These are phyloP conservation scores for Ophonus ardosiacus DNA, from an alignment of 2,888 invertebrate species.

Conservation along the genomic window DNA sequence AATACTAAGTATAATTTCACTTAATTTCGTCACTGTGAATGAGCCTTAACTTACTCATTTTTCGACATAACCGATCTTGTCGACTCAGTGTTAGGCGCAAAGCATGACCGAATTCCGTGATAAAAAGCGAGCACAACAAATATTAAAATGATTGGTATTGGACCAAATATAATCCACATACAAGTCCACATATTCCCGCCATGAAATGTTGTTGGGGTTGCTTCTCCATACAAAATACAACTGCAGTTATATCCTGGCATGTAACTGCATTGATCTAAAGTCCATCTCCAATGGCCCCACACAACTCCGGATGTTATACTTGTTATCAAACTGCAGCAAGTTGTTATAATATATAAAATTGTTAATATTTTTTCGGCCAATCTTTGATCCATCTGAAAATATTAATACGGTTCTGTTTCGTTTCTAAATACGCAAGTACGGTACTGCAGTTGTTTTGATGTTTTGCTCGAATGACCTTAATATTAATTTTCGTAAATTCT, in stretches of 20 bases:
- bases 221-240: slow-evolving; percentile 82
- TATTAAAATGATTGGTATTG: slow-evolving; percentile 81
- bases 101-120: slow-evolving; percentile 82
- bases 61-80: slow-evolving; percentile 72
- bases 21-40: no score
- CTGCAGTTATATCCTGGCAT: slow-evolving; percentile 81
- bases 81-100: slow-evolving; percentile 71
- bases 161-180: slow-evolving; percentile 83
- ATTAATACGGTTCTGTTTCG: slow-evolving; percentile 14
- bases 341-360: slow-evolving; percentile 71
- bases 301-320: slow-evolving; percentile 80
- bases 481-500: no score
- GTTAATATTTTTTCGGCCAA: slow-evolving; percentile 71
- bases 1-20: no score
- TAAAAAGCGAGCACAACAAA: slow-evolving; percentile 81
- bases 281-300: slow-evolving; percentile 84
- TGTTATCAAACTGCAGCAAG: slow-evolving; percentile 70
- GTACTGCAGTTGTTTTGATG: not conserved
- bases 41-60: slow-evolving; percentile 72
- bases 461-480: not conserved
- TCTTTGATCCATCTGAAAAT: slow-evolving; percentile 70
- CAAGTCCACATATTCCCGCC: slow-evolving; percentile 75
- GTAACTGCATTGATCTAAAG: slow-evolving; percentile 78
- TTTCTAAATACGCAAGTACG: slow-evolving; percentile 18
- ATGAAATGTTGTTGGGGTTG: slow-evolving; percentile 80